phyloP scores from a whole-genome alignment of 2,113 vertebrate genomes.

The Dasyprocta punctata region DNA sequence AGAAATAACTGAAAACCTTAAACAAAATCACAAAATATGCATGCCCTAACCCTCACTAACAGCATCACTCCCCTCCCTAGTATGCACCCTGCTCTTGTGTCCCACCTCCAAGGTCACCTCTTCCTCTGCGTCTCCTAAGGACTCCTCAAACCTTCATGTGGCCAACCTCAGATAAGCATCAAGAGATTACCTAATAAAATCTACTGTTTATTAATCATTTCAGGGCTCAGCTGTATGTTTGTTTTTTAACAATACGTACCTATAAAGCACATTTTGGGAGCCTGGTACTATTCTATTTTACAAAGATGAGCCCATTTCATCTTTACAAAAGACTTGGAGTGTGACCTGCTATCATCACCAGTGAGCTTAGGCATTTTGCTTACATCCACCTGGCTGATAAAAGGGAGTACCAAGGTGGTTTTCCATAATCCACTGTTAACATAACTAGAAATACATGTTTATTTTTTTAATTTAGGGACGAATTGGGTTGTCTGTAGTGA shows the following conservation, averaged over 20 bases:
- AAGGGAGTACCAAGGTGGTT: not conserved
- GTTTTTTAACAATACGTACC: not conserved
- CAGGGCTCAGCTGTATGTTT: not conserved
- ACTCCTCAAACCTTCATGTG: not conserved
- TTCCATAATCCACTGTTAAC: not conserved
- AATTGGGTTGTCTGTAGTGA: not conserved
- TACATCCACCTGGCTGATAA: not conserved
- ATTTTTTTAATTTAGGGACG: not conserved
- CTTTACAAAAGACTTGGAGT: constrained; percentile 18
- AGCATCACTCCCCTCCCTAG: not conserved
- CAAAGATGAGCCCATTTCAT: constrained; percentile 5
- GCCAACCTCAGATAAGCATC: not conserved
- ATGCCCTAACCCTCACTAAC: not conserved
- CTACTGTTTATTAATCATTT: not conserved
- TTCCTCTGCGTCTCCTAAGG: not conserved
- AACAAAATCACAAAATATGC: constrained; percentile 1
- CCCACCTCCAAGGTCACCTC: not conserved
- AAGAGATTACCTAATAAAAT: not conserved
- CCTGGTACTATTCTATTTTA: not conserved
- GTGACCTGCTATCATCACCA: not conserved
- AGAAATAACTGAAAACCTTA: constrained; percentile 32
- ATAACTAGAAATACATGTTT: constrained; percentile 1
- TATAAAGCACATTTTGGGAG: not conserved
- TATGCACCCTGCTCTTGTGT: not conserved
- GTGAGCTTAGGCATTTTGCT: not conserved